These are phyloP conservation scores for Diplazon laetatorius DNA, from an alignment of 2,888 invertebrate genomes.

Conservation along the genomic window DNA sequence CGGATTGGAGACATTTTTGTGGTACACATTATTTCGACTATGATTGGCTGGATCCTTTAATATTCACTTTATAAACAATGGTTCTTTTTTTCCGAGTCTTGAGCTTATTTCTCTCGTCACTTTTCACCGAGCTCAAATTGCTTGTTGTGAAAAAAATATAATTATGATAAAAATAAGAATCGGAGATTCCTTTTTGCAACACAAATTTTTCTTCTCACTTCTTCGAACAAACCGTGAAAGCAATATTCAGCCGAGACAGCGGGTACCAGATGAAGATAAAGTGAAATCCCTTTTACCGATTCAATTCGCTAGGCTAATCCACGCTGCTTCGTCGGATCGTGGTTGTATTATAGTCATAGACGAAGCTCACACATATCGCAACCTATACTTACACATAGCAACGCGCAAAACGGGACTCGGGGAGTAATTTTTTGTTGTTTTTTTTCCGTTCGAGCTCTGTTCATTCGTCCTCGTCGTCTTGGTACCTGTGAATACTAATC, in stretches of 20 bases:
- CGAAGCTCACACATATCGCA: slow-evolving; percentile 1
- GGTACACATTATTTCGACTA: background rate
- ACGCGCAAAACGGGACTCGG: slow-evolving; percentile 51
- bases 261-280: slow-evolving; percentile 54
- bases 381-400: background rate
- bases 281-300: slow-evolving; percentile 55
- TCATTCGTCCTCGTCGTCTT: slow-evolving; percentile 31
- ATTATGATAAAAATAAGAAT: too few species aligned
- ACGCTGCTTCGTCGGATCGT: slow-evolving; percentile 23
- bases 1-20: background rate
- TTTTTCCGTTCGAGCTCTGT: background rate
- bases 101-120: too few species aligned
- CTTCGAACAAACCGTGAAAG: too few species aligned
- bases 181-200: too few species aligned
- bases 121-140: too few species aligned
- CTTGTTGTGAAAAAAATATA: background rate
- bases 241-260: slow-evolving; percentile 47
- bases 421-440: slow-evolving; percentile 15
- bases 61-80: too few species aligned
- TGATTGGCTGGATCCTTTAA: background rate
- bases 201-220: too few species aligned
- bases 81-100: too few species aligned
- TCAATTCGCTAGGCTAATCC: slow-evolving; percentile 53
- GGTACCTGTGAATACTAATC: slow-evolving; percentile 58
- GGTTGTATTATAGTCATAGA: slow-evolving; percentile 33